A percentile compares a stretch with the other conserved stretches of the same genome.
phyloP scores from a whole-genome alignment of 1,140 invertebrate genomes.

The Platorchestia sp. region DNA sequence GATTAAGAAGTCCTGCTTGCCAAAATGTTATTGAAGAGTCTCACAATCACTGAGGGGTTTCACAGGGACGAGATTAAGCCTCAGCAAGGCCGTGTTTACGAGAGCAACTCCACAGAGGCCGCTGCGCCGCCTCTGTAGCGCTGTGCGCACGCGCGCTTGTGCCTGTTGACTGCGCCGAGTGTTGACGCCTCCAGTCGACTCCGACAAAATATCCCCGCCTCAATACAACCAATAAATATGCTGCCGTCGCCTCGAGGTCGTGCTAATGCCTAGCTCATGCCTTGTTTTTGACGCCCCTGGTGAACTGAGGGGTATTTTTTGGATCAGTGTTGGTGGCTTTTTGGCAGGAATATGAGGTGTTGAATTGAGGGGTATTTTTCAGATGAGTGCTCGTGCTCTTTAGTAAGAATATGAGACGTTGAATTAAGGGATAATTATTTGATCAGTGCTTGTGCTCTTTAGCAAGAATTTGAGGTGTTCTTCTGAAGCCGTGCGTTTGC shows the following conservation, averaged over 20 bases:
- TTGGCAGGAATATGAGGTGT: no score
- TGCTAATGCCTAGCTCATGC: background rate
- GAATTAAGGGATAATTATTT: no score
- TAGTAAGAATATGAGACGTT: no score
- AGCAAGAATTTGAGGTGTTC: no score
- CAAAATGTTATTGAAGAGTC: constrained; percentile 53
- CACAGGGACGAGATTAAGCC: constrained; percentile 18
- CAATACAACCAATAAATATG: background rate
- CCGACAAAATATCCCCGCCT: background rate
- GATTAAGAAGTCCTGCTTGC: background rate
- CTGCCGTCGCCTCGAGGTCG: background rate
- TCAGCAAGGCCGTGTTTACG: background rate
- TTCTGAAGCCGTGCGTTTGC: no score
- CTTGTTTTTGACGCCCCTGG: no score
- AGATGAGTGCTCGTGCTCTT: no score
- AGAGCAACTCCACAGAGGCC: background rate
- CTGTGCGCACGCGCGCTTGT: no score
- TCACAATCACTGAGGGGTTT: constrained; percentile 38
- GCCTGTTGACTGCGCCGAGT: background rate
- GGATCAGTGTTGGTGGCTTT: no score
- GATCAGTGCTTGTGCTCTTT: no score
- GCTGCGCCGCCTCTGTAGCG: background rate
- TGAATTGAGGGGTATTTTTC: no score
- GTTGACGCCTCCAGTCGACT: background rate
- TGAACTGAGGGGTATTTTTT: no score